Evolutionary conservation across 2,888 invertebrate species (phyloP).

Genomic region (Thecocarcelia acutangulata): DNA sequence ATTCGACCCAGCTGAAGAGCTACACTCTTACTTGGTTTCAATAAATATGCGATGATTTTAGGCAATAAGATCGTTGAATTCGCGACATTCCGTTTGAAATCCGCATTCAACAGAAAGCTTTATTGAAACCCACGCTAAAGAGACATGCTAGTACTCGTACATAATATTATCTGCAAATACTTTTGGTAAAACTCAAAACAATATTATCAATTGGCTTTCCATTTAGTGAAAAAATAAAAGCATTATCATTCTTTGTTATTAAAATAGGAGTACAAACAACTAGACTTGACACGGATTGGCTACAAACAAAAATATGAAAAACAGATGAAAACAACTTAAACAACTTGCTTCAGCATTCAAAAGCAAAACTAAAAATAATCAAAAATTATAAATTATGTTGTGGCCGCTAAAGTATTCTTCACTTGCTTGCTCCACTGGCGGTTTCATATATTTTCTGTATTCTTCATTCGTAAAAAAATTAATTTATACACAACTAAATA

Average conservation of each 20-base stretch:
- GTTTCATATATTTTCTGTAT: slow-evolving; percentile 44
- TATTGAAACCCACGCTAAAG: too few species aligned
- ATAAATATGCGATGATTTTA: too few species aligned
- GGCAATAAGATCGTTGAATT: too few species aligned
- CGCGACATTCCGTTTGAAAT: too few species aligned
- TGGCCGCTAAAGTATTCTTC: slow-evolving; percentile 52
- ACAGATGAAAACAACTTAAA: slow-evolving; percentile 24
- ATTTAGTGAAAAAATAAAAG: slow-evolving; percentile 4
- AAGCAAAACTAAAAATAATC: slow-evolving; percentile 17
- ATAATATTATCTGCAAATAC: too few species aligned
- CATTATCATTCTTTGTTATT: slow-evolving; percentile 26
- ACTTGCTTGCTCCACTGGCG: slow-evolving; percentile 42
- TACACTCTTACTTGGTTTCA: too few species aligned
- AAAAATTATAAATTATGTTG: slow-evolving; percentile 10
- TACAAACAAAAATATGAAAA: not conserved
- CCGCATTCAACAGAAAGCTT: too few species aligned
- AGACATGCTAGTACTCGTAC: too few species aligned
- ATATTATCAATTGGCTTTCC: too few species aligned
- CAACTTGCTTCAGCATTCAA: slow-evolving; percentile 12
- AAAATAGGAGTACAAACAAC: slow-evolving; percentile 35
- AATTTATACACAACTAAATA: not conserved
- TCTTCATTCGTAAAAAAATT: slow-evolving; percentile 28
- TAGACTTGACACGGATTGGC: not conserved
- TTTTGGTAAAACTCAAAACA: too few species aligned
- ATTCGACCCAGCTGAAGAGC: too few species aligned